These are phyloP conservation scores for Gadus chalcogrammus DNA, from an alignment of 2,113 vertebrate genomes.

Conservation along the genomic window DNA sequence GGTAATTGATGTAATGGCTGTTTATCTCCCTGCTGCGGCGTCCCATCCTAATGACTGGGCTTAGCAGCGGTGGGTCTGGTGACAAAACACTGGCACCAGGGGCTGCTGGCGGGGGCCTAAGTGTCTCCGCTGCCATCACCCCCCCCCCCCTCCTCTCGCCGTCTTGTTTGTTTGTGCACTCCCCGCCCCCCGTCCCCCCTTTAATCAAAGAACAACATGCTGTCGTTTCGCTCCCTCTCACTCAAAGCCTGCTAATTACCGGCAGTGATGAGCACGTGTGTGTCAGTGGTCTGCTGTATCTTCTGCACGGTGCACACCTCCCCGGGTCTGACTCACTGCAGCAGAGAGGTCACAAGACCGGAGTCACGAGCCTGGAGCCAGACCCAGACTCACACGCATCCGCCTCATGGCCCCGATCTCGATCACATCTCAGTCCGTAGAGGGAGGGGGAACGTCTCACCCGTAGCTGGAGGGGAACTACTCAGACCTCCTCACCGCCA, in stretches of 20 bases:
- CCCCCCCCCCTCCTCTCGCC: slow-evolving; percentile 37
- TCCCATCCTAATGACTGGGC: slow-evolving; percentile 77
- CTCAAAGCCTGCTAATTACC: not conserved
- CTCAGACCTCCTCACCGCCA: no score
- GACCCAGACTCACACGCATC: no score
- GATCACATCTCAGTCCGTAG: no score
- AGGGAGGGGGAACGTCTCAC: no score
- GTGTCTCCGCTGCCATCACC: slow-evolving; percentile 66
- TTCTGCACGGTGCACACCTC: slow-evolving; percentile 37
- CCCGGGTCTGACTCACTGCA: no score
- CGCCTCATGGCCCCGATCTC: no score
- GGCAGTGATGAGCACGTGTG: not conserved
- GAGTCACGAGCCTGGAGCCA: no score
- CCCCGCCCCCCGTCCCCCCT: slow-evolving; percentile 46
- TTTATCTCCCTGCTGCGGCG: slow-evolving; percentile 76
- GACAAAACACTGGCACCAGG: slow-evolving; percentile 76
- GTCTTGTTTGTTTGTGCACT: slow-evolving; percentile 69
- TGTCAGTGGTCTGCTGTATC: slow-evolving; percentile 19
- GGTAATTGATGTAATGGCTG: slow-evolving; percentile 81
- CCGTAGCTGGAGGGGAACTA: no score
- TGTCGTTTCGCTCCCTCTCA: no score
- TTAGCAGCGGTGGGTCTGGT: slow-evolving; percentile 75
- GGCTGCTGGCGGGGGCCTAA: slow-evolving; percentile 77
- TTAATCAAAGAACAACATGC: not conserved
- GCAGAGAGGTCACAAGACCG: no score